phyloP scores from a whole-genome alignment of 2,113 vertebrate species.

The Alexandromys fortis region DNA sequence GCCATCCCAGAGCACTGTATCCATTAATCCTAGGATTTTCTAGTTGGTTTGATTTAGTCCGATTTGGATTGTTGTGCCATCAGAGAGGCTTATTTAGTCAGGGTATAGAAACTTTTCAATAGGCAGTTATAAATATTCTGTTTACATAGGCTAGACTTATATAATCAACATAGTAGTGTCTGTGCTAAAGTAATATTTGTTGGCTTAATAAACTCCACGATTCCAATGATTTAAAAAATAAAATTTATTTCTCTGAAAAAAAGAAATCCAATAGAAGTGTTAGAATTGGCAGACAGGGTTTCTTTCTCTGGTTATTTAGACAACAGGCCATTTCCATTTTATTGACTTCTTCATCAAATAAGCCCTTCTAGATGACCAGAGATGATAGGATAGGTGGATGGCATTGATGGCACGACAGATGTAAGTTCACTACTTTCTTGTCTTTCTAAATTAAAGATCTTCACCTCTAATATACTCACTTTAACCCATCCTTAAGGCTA shows the following conservation, averaged over 20 bases:
- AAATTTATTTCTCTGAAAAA: slow-evolving; percentile 28
- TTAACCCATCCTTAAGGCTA: background rate
- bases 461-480: background rate
- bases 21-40: no score
- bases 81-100: no score
- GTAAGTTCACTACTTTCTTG: background rate
- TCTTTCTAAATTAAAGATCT: background rate
- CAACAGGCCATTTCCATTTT: background rate
- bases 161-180: background rate
- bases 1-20: no score
- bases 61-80: no score
- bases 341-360: background rate
- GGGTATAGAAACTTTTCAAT: no score
- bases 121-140: background rate
- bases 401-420: background rate
- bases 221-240: background rate
- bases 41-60: no score
- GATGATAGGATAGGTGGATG: background rate
- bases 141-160: background rate
- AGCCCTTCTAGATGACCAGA: background rate
- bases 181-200: slow-evolving; percentile 6
- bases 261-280: background rate
- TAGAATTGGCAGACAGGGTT: background rate
- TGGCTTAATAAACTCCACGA: background rate
- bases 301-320: background rate